These are phyloP conservation scores for Euzophera pinguis DNA, from an alignment of 2,888 invertebrate genomes.

Conservation along the genomic window DNA sequence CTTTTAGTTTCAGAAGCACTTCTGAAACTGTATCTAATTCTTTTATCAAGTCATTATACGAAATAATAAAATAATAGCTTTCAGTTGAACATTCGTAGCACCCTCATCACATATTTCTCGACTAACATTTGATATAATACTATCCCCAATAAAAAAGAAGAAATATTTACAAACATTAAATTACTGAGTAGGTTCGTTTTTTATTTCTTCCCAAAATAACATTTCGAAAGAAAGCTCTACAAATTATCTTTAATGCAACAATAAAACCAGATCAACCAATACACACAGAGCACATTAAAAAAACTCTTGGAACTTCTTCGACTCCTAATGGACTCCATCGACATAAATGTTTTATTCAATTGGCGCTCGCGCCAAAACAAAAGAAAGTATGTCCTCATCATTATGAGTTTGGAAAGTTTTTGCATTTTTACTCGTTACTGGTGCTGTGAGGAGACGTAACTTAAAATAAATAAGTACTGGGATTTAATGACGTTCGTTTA, in stretches of 20 bases:
- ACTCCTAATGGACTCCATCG: slow-evolving; percentile 72
- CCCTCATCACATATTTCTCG: no score
- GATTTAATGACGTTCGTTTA: slow-evolving; percentile 21
- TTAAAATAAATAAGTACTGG: slow-evolving; percentile 44
- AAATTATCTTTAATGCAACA: slow-evolving; percentile 16
- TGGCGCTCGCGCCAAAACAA: slow-evolving; percentile 68
- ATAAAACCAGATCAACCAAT: slow-evolving; percentile 36
- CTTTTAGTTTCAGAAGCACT: no score
- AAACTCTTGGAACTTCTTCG: slow-evolving; percentile 55
- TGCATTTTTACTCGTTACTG: slow-evolving; percentile 66
- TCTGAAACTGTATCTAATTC: no score
- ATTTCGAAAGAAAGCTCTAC: not conserved
- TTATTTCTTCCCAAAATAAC: not conserved
- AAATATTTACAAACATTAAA: no score
- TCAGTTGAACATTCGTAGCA: no score
- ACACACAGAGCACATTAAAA: slow-evolving; percentile 45
- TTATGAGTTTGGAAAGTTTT: slow-evolving; percentile 66
- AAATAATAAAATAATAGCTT: no score
- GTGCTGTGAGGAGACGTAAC: slow-evolving; percentile 32
- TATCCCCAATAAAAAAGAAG: no score
- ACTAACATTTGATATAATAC: no score
- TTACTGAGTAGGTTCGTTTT: not conserved
- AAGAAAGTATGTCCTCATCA: slow-evolving; percentile 69
- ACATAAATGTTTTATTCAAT: slow-evolving; percentile 78
- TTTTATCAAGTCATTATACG: no score